These are phyloP conservation scores for Steinernema khuongi DNA, from an alignment of 1,140 invertebrate genomes.

Conservation along the genomic window DNA sequence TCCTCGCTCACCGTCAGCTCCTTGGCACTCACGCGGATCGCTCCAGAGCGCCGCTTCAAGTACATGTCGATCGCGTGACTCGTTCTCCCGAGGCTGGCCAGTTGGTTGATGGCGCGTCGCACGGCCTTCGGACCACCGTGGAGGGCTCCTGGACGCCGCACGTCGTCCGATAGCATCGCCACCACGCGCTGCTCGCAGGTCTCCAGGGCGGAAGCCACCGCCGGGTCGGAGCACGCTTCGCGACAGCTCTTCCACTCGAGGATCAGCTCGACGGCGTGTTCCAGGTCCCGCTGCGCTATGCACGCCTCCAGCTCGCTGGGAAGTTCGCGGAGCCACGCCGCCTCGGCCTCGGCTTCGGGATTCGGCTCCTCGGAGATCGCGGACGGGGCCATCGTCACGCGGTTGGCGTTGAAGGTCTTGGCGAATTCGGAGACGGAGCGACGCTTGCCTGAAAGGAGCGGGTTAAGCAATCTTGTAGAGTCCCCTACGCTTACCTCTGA, in stretches of 20 bases:
- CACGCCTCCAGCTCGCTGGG: constrained; percentile 90
- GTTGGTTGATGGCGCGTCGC: constrained; percentile 75
- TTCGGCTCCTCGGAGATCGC: constrained; percentile 39
- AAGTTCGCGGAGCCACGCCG: constrained; percentile 76
- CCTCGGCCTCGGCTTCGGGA: constrained; percentile 39
- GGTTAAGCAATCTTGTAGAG: constrained; percentile 50
- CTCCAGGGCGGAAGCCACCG: constrained; percentile 25
- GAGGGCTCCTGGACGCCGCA: constrained; percentile 60
- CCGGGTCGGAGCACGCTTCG: constrained; percentile 49
- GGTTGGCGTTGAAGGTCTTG: constrained; percentile 30
- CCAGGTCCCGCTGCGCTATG: constrained; percentile 93
- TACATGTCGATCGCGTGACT: constrained; percentile 75
- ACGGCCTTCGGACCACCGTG: constrained; percentile 85
- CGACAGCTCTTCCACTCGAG: constrained; percentile 65
- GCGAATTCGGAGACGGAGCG: constrained; percentile 31
- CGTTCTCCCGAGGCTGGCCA: constrained; percentile 74
- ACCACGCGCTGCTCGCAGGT: constrained; percentile 30
- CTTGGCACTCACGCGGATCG: constrained; percentile 75
- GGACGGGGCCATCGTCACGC: constrained; percentile 40
- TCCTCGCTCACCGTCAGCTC: constrained; percentile 80
- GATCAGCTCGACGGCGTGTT: constrained; percentile 81
- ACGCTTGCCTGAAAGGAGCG: constrained; percentile 31
- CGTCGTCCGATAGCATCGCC: constrained; percentile 59
- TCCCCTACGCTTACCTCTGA: constrained; percentile 61
- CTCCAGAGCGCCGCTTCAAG: constrained; percentile 74